phyloP scores from a whole-genome alignment of 2,113 vertebrate genomes.

The Sardina pilchardus region DNA sequence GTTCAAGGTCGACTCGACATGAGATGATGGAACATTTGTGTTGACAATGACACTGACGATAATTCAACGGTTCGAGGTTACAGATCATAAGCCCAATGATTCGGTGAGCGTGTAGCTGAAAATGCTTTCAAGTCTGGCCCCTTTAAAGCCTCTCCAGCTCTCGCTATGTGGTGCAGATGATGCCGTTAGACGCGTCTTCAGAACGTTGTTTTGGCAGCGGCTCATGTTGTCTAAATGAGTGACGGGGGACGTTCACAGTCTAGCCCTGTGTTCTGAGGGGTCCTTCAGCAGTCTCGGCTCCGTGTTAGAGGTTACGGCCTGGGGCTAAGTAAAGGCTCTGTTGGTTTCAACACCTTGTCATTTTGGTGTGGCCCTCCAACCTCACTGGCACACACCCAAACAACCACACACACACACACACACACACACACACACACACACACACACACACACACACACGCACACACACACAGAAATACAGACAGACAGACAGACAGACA shows the following conservation, averaged over 20 bases:
- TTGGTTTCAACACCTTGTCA: conserved; percentile 50
- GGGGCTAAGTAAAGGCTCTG: conserved; percentile 42
- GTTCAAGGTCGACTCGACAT: background rate
- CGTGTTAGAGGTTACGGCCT: background rate
- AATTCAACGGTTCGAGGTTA: background rate
- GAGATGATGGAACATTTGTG: background rate
- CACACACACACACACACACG: background rate
- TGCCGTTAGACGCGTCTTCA: background rate
- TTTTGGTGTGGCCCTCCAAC: conserved; percentile 34
- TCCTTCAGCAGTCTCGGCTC: background rate
- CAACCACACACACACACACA: background rate
- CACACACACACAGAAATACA: background rate
- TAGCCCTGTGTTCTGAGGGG: background rate
- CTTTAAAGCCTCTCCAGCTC: background rate
- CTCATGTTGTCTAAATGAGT: background rate
- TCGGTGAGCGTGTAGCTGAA: background rate
- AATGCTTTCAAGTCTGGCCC: background rate
- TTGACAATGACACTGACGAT: background rate
- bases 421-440: background rate
- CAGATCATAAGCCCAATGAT: background rate
- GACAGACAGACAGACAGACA: too few species aligned
- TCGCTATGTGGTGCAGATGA: background rate
- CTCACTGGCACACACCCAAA: background rate
- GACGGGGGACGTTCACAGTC: background rate
- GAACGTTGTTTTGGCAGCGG: background rate